Base-by-base conservation (phyloP, 2,113 vertebrate genomes). In the Choloepus hoffmanni region DNA sequence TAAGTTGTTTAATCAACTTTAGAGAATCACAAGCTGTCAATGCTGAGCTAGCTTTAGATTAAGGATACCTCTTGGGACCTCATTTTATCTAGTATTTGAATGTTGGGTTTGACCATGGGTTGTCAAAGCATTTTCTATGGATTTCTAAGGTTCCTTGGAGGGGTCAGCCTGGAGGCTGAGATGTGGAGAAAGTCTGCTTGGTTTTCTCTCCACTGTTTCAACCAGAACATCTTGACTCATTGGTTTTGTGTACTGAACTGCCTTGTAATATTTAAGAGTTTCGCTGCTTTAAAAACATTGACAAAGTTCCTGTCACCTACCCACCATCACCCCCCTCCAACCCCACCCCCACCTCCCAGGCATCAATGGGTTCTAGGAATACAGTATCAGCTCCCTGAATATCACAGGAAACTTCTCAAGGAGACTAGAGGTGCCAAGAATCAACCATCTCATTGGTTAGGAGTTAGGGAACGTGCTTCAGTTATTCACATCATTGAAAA, bases 401-500 rank as follows among this genome's bases (percentile, higher is more conserved):
- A 72, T 48, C 0, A 50, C 68, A 95, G 92, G 78, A 63, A 93
- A 95, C 93, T 73, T 89, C 85, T 82, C 74, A 63, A 65, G 65
- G 33, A 82, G 74, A 88, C 92, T 83, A 85, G 77, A 93, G 93
- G 7, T 86, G 78, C 62, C 74, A 92, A 83, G 93, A 96, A 96
- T 76, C 26, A 96, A 85, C 73, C 93, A 83, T 13, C 73, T 90
- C 95, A 96, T 96, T 96, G 97, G 97, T 92, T 92, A 81, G 63
- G 95, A 97, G 96, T 98, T 97, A 98, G 96, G 97, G 95, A 95
- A 98, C 88, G 84, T 21, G 85, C 94, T 95, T 97, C 92, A 94
- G 89, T 94, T 93, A 96, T 92, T 97, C 77, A 95, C 79, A 74
- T 97, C 95, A 95, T 92, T 97, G 94, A 96, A 96, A 97, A 92